These are phyloP conservation scores for Lasaia peninsularis DNA, from an alignment of 1,140 invertebrate genomes.

Conservation along the genomic window DNA sequence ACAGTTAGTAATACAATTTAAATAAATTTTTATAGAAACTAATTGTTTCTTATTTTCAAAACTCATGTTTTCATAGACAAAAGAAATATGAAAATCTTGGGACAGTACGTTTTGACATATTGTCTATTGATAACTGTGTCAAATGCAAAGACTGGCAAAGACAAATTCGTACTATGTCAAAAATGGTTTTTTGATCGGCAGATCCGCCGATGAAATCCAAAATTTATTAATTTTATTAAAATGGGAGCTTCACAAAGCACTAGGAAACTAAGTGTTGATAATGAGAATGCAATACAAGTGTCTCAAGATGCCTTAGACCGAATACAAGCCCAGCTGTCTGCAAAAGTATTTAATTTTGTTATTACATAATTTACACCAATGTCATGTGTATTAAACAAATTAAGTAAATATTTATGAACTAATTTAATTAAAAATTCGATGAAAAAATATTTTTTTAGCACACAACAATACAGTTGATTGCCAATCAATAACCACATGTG, in stretches of 20 bases:
- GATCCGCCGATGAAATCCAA: conserved; percentile 61
- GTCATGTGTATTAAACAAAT: conserved; percentile 52
- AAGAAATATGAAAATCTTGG: not conserved
- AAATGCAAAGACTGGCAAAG: too few relatives aligned
- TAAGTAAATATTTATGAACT: conserved; percentile 7
- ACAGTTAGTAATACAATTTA: too few relatives aligned
- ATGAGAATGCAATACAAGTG: conserved; percentile 68
- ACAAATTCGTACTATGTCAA: conserved; percentile 38
- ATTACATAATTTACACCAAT: conserved; percentile 75
- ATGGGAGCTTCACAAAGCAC: conserved; percentile 71
- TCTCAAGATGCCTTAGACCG: conserved; percentile 66
- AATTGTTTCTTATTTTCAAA: too few relatives aligned
- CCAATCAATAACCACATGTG: not conserved
- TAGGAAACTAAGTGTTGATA: conserved; percentile 65
- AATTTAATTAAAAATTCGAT: conserved; percentile 8
- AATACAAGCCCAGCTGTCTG: conserved; percentile 59
- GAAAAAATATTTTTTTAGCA: not conserved
- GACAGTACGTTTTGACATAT: not conserved
- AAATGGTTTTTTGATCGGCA: conserved; percentile 62
- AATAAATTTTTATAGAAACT: too few relatives aligned
- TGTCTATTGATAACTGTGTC: too few relatives aligned
- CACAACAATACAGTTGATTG: not conserved
- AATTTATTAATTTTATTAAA: conserved; percentile 52
- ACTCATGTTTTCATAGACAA: too few relatives aligned
- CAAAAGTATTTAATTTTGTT: conserved; percentile 59